These are phyloP conservation scores for Zaprionus gabonicus DNA, from an alignment of 1,140 invertebrate genomes.

Conservation along the genomic window DNA sequence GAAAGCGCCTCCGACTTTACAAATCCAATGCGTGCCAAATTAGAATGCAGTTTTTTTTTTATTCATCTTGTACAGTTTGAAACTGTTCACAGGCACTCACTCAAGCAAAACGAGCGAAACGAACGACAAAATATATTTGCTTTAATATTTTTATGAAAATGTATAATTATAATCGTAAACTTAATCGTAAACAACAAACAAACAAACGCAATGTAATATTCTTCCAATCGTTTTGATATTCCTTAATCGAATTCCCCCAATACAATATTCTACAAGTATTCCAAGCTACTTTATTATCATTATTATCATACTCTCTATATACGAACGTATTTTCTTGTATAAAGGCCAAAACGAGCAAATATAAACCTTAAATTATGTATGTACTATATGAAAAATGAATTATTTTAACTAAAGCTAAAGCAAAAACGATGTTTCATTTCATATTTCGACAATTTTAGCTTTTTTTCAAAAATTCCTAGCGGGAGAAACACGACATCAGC, in stretches of 20 bases:
- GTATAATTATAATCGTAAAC: constrained; percentile 37
- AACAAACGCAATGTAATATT: constrained; percentile 7
- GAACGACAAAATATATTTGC: constrained; percentile 34
- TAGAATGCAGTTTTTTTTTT: constrained; percentile 30
- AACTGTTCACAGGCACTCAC: constrained; percentile 49
- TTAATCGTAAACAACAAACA: constrained; percentile 1
- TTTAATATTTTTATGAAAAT: constrained; percentile 60
- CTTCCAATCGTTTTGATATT: constrained; percentile 14
- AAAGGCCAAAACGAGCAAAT: constrained; percentile 44
- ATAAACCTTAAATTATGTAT: constrained; percentile 41
- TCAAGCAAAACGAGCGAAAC: constrained; percentile 12
- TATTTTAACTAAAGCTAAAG: constrained; percentile 6
- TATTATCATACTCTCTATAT: constrained; percentile 14
- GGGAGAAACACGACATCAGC: too few relatives aligned
- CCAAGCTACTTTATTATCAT: constrained; percentile 33
- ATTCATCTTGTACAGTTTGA: constrained; percentile 58
- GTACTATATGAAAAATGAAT: constrained; percentile 6
- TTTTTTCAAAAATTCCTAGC: too few relatives aligned
- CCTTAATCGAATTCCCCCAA: background rate
- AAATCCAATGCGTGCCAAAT: constrained; percentile 40
- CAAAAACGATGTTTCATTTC: background rate
- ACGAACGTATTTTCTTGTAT: constrained; percentile 32
- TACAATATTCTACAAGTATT: constrained; percentile 11
- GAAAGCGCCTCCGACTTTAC: constrained; percentile 1
- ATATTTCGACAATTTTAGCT: too few relatives aligned